Evolutionary conservation across 2,797 vertebrate species (phyloP).

Genomic region (Hirundo rustica): DNA sequence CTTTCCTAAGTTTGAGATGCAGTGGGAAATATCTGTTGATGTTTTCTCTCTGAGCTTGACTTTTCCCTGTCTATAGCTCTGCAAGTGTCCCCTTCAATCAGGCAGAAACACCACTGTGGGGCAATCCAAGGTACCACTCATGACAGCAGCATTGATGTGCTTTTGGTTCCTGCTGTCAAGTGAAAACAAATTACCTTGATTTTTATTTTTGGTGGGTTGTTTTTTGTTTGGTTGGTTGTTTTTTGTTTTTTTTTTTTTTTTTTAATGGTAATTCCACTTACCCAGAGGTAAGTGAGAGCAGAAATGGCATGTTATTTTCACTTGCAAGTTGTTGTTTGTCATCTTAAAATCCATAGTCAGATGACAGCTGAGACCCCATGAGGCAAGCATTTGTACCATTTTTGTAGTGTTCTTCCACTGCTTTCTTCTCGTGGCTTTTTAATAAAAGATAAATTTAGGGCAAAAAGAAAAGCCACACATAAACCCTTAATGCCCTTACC

Average conservation of each 20-base stretch:
- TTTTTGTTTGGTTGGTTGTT: no score
- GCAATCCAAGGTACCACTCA: background rate
- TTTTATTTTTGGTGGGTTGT: background rate
- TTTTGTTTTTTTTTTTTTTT: background rate
- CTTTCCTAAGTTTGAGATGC: background rate
- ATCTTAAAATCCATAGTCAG: background rate
- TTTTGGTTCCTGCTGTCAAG: slow-evolving; percentile 23
- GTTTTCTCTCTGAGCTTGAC: background rate
- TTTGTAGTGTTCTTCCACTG: background rate
- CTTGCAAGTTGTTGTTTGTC: background rate
- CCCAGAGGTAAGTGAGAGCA: background rate
- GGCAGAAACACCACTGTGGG: background rate
- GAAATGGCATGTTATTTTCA: slow-evolving; percentile 16
- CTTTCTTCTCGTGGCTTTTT: background rate
- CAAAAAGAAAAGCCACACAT: background rate
- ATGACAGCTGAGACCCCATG: background rate
- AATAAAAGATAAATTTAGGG: background rate
- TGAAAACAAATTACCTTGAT: slow-evolving; percentile 40
- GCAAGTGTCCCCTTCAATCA: background rate
- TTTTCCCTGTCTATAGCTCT: background rate
- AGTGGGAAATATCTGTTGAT: background rate
- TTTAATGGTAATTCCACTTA: slow-evolving; percentile 21
- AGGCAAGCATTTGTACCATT: background rate
- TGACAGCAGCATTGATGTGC: background rate
- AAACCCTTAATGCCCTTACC: background rate